Percentiles rank a stretch among this genome's conserved stretches.
Conservation (phyloP, 2,113 vertebrate species). For the Ranitomeya imitator region DNA sequence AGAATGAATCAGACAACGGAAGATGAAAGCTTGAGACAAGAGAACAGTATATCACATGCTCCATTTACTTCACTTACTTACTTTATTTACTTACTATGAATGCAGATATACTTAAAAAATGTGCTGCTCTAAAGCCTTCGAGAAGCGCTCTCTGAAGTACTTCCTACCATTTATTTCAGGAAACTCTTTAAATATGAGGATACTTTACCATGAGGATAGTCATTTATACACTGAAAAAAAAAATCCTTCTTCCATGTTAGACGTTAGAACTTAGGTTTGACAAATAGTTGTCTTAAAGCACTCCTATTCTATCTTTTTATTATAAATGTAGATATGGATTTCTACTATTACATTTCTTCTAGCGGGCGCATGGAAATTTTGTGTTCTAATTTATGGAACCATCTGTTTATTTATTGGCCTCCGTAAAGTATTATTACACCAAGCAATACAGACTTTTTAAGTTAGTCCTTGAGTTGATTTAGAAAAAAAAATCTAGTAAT, state of each 20-base stretch:
- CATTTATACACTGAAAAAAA: slow-evolving; percentile 1
- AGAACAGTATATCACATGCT: slow-evolving; percentile 3
- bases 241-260: not conserved
- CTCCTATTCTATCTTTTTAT: not conserved
- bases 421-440: slow-evolving; percentile 19
- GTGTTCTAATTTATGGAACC: slow-evolving; percentile 26
- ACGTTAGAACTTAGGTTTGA: not conserved
- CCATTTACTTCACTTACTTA: slow-evolving; percentile 31
- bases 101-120: slow-evolving; percentile 4
- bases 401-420: slow-evolving; percentile 26
- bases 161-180: slow-evolving; percentile 5
- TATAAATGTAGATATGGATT: not conserved
- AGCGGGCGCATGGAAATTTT: slow-evolving; percentile 19
- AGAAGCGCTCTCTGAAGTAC: not conserved
- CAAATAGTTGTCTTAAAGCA: not conserved
- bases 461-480: not conserved
- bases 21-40: slow-evolving; percentile 39
- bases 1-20: slow-evolving; percentile 25
- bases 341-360: slow-evolving; percentile 31
- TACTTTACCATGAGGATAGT: not conserved
- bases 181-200: not conserved
- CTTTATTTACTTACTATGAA: too few relatives aligned
- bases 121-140: not conserved
- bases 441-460: slow-evolving; percentile 14
- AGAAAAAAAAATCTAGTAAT: not conserved